Base-by-base conservation (phyloP, 2,797 vertebrate genomes). In the Erethizon dorsatum region DNA sequence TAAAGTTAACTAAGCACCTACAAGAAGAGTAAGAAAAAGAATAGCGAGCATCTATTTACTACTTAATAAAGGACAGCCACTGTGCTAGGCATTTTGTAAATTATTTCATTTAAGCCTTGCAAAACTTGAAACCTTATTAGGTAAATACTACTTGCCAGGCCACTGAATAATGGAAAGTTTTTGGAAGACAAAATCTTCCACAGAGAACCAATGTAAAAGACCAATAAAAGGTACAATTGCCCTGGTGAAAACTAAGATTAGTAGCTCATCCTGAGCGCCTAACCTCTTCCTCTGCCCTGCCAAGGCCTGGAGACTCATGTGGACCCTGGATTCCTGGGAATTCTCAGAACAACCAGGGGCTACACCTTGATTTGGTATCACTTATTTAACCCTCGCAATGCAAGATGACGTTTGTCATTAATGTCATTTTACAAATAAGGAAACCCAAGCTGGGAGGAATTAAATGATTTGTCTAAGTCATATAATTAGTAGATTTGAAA, bases 101-200 rank as follows among this genome's bases (percentile, higher is more conserved):
- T 78, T 92, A 57, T 71, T 33, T n/a, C 31, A 77, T 67, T 90
- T 82, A 90, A 92, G 50, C 24, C 15, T 79, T n/a, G 45, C 1
- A 80, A 57, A 92, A 45, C 61, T 26, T 88, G 56, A 88, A 93
- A 47, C 2, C 45, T 77, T 69, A 63, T 47, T 94, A 86, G 61
- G 52, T 85, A 69, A 91, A 57, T 22, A 41, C 45, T 10, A 0
- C 41, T 88, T 83, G 28, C 26, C 59, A 73, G 28, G 26, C 37
- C 75, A 41, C n/a, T 77, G 33, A 75, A 79, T 54, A 91, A 41
- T 14, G 80, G 80, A 95, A 96, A 88, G 50, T 41, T 52, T 52
- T 79, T 75, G 61, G 41, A 24, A 77, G 37, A 79, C 18, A 77
- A 82, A 90, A 90, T 86, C 88, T 88, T 77, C 69, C 89, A 96